These are phyloP conservation scores for Drosophila parabipectinata DNA, from an alignment of 1,140 invertebrate genomes.

Conservation along the genomic window DNA sequence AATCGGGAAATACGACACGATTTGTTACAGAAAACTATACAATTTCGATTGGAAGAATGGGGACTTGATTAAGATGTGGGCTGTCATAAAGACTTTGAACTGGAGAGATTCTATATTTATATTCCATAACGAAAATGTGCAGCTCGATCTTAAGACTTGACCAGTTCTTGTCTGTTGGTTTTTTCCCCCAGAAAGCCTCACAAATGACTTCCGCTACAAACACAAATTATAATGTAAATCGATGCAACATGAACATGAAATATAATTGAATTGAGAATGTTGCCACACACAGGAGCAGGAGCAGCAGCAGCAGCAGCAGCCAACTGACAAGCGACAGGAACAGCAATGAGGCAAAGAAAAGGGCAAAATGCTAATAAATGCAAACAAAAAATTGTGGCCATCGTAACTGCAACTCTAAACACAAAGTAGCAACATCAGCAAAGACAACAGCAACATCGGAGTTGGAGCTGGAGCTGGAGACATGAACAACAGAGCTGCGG, in stretches of 20 bases:
- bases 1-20: slow-evolving; percentile 73
- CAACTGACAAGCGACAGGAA: slow-evolving; percentile 64
- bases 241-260: slow-evolving; percentile 82
- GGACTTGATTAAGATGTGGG: slow-evolving; percentile 69
- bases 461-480: slow-evolving; percentile 33
- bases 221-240: slow-evolving; percentile 82
- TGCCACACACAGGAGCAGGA: slow-evolving; percentile 73
- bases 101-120: slow-evolving; percentile 1
- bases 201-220: slow-evolving; percentile 79
- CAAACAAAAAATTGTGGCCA: slow-evolving; percentile 45
- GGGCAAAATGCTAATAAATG: slow-evolving; percentile 82
- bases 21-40: slow-evolving; percentile 60
- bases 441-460: slow-evolving; percentile 36
- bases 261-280: slow-evolving; percentile 82
- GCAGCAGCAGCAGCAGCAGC: slow-evolving; percentile 9
- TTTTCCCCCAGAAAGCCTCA: slow-evolving; percentile 31
- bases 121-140: slow-evolving; percentile 10
- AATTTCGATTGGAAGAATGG: slow-evolving; percentile 30
- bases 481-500: slow-evolving; percentile 38
- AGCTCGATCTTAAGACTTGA: neutral
- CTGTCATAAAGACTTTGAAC: slow-evolving; percentile 17
- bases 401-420: slow-evolving; percentile 45
- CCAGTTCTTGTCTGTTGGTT: slow-evolving; percentile 10
- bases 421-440: slow-evolving; percentile 61
- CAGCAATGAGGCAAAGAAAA: slow-evolving; percentile 45